phyloP scores from a whole-genome alignment of 2,888 invertebrate species.

The Ophion slaviceki region DNA sequence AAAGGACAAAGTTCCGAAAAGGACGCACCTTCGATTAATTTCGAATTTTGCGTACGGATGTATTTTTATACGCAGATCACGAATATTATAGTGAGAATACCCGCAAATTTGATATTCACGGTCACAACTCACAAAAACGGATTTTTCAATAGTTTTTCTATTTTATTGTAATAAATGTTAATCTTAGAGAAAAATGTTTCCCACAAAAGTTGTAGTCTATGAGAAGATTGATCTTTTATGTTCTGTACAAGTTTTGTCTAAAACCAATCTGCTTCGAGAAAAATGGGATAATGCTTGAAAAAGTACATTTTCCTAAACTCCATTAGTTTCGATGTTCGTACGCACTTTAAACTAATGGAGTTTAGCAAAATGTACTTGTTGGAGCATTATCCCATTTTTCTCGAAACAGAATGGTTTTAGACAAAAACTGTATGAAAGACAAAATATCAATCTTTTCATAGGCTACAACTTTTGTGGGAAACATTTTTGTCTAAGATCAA shows the following conservation, averaged over 20 bases:
- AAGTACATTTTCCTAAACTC: too few relatives aligned
- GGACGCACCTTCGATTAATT: too few relatives aligned
- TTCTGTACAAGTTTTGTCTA: not conserved
- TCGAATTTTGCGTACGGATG: not conserved
- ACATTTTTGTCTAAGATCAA: too few relatives aligned
- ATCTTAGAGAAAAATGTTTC: not conserved
- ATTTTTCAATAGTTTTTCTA: slow-evolving; percentile 2
- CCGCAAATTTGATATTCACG: slow-evolving; percentile 3
- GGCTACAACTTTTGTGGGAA: too few relatives aligned
- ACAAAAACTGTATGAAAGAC: too few relatives aligned
- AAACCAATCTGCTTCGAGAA: not conserved
- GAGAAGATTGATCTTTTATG: not conserved
- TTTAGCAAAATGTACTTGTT: too few relatives aligned
- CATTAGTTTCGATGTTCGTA: too few relatives aligned
- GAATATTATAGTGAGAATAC: slow-evolving; percentile 24
- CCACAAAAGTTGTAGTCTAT: too few relatives aligned
- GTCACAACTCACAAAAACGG: not conserved
- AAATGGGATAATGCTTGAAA: not conserved
- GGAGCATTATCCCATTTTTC: too few relatives aligned
- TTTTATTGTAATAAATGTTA: not conserved
- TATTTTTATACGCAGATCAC: not conserved
- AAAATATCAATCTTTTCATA: too few relatives aligned
- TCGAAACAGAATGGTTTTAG: too few relatives aligned
- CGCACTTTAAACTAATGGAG: too few relatives aligned
- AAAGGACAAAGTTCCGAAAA: not conserved